These are phyloP conservation scores for Pseudorasbora parva DNA, from an alignment of 2,113 vertebrate genomes.

Conservation along the genomic window DNA sequence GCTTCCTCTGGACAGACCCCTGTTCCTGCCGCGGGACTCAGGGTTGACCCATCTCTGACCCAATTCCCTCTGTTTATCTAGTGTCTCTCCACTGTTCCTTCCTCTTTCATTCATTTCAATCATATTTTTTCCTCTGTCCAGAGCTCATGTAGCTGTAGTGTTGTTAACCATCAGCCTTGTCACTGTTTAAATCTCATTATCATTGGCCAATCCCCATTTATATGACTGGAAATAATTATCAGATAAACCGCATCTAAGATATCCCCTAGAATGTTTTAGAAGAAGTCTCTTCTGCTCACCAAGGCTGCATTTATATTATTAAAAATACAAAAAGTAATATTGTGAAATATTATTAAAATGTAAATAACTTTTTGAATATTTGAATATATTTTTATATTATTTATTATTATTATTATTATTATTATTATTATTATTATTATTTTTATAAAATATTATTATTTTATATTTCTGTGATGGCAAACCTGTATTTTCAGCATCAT, in stretches of 20 bases:
- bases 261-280: not conserved
- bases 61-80: slow-evolving; percentile 48
- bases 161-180: not conserved
- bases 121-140: not conserved
- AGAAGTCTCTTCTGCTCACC: no score
- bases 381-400: no score
- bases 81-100: slow-evolving; percentile 48
- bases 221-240: not conserved
- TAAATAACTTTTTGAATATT: no score
- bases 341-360: no score
- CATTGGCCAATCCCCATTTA: not conserved
- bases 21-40: slow-evolving; percentile 29
- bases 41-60: slow-evolving; percentile 41
- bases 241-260: not conserved
- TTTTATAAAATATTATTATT: no score
- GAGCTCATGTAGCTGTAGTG: not conserved
- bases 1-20: slow-evolving; percentile 60
- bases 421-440: no score
- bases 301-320: no score
- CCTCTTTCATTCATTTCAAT: slow-evolving; percentile 39
- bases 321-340: no score
- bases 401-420: no score
- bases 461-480: no score
- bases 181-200: not conserved
- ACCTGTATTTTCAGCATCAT: no score